Percentiles rank a stretch among this genome's conserved stretches.
Conservation (phyloP, 1,140 invertebrate species). For the Zaprionus taronus region DNA sequence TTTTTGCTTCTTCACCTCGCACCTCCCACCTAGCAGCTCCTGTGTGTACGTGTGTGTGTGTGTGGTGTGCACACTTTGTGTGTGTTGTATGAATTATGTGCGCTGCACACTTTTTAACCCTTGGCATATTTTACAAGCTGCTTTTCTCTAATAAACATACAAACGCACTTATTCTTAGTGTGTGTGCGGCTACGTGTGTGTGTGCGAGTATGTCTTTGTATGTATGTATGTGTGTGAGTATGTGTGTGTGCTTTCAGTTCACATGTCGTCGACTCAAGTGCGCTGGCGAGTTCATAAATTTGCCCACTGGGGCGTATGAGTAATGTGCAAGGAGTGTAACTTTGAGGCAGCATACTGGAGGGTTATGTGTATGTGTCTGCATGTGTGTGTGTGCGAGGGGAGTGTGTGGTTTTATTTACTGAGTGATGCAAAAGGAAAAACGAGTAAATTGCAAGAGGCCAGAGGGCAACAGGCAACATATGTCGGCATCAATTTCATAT, state of each 20-base stretch:
- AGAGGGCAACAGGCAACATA: constrained; percentile 73
- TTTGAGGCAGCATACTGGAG: constrained; percentile 25
- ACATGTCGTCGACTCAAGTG: constrained; percentile 75
- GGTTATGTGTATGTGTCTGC: constrained; percentile 3
- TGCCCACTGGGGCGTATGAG: constrained; percentile 81
- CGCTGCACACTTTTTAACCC: constrained; percentile 77
- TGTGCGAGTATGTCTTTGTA: constrained; percentile 29
- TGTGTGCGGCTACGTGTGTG: constrained; percentile 15
- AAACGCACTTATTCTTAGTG: constrained; percentile 69
- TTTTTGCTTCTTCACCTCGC: constrained; percentile 13
- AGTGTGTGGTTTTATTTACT: constrained; percentile 27
- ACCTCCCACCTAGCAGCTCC: constrained; percentile 1
- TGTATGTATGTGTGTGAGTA: constrained; percentile 15
- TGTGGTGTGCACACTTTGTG: constrained; percentile 41
- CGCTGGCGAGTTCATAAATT: constrained; percentile 77
- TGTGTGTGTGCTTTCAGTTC: constrained; percentile 33
- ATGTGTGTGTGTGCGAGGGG: constrained; percentile 30
- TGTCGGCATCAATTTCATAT: constrained; percentile 68
- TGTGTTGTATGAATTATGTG: constrained; percentile 74
- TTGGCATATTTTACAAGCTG: constrained; percentile 81
- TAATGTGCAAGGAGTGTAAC: constrained; percentile 73
- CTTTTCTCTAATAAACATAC: constrained; percentile 76
- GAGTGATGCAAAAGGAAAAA: constrained; percentile 51
- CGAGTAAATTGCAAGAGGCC: constrained; percentile 49
- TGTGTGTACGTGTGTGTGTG: not conserved